These are phyloP conservation scores for Glareola pratincola DNA, from an alignment of 2,113 vertebrate species.

Conservation along the genomic window DNA sequence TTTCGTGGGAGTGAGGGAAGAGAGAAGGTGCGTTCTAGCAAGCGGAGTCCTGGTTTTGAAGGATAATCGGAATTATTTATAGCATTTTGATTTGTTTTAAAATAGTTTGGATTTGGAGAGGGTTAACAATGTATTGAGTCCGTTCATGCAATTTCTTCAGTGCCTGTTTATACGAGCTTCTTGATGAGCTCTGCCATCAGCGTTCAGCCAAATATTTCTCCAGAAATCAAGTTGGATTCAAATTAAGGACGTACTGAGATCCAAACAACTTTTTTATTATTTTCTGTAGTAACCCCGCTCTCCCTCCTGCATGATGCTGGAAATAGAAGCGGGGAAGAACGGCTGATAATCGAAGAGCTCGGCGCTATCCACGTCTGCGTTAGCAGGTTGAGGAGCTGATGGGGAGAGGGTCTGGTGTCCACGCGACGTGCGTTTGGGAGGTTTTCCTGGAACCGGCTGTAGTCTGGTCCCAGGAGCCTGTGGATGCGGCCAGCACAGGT, in stretches of 20 bases:
- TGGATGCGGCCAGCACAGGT: neutral
- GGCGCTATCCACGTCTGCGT: rapidly evolving
- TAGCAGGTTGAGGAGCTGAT: neutral
- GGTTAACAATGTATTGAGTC: neutral
- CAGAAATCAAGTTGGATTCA: neutral
- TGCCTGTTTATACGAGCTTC: neutral
- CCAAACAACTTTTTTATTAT: too few species aligned
- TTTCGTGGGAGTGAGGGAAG: neutral
- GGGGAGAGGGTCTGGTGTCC: neutral
- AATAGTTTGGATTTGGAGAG: neutral
- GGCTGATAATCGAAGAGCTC: rapidly evolving
- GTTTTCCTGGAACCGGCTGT: too few species aligned
- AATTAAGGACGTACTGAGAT: neutral
- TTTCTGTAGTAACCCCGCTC: neutral
- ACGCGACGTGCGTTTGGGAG: rapidly evolving
- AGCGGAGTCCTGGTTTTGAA: neutral
- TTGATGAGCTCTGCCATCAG: neutral
- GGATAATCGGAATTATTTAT: neutral
- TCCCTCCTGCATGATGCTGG: neutral
- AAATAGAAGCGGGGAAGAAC: neutral
- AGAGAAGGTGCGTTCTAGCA: neutral
- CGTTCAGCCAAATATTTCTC: neutral
- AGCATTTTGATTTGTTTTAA: neutral
- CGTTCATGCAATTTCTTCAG: rapidly evolving
- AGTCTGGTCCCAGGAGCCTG: neutral